These are phyloP conservation scores for Arenaria interpres DNA, from an alignment of 2,113 vertebrate genomes.

Conservation along the genomic window DNA sequence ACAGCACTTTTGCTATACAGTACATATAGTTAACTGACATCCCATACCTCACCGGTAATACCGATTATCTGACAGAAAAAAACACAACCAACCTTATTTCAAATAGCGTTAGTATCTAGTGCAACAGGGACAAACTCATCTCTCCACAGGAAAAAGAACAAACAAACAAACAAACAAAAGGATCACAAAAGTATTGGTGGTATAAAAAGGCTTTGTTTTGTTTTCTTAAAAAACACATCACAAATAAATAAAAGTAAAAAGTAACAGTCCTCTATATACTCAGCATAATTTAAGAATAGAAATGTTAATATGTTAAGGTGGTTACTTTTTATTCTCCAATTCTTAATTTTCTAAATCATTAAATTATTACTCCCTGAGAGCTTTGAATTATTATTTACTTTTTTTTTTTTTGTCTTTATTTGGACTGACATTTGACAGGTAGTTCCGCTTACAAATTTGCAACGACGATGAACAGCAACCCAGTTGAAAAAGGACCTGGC, in stretches of 20 bases:
- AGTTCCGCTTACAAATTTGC: constrained; percentile 75
- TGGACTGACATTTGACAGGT: constrained; percentile 79
- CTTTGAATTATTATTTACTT: constrained; percentile 55
- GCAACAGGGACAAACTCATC: constrained; percentile 80
- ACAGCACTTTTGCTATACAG: constrained; percentile 73
- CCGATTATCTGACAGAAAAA: constrained; percentile 55
- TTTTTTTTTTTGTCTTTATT: constrained; percentile 19
- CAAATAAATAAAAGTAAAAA: constrained; percentile 80
- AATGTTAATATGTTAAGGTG: constrained; percentile 76
- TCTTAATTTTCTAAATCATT: constrained; percentile 73
- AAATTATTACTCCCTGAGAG: constrained; percentile 84
- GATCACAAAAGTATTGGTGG: constrained; percentile 62
- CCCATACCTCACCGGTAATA: constrained; percentile 60
- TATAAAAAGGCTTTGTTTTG: constrained; percentile 66
- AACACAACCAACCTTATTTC: constrained; percentile 46
- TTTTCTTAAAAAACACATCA: constrained; percentile 62
- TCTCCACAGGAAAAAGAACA: constrained; percentile 79
- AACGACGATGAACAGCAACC: constrained; percentile 72
- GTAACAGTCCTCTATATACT: constrained; percentile 81
- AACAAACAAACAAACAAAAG: constrained; percentile 1
- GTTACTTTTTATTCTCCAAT: constrained; percentile 76
- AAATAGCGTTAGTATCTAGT: constrained; percentile 75
- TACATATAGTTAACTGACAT: constrained; percentile 49
- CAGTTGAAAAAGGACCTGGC: constrained; percentile 34
- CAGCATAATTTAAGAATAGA: constrained; percentile 82